Evolutionary conservation across 2,888 invertebrate species (phyloP), one percentile per base, ranked within the genome.

Genomic region (Amiota mariae): DNA sequence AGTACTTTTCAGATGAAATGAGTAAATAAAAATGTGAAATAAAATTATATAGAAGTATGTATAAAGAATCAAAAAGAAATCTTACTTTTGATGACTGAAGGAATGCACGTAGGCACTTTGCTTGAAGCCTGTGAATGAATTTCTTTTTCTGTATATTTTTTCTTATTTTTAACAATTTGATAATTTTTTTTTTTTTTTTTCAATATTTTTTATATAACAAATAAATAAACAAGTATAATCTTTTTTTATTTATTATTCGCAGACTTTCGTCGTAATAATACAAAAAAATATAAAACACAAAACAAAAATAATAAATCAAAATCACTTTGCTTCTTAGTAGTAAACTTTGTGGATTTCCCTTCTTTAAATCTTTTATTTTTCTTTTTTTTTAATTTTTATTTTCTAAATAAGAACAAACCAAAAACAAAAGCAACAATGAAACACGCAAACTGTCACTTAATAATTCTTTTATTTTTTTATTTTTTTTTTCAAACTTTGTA

Each of bases 391-490:
- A 72, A n/a, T n/a, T n/a, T n/a, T n/a, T n/a, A n/a, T n/a, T n/a
- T n/a, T n/a, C n/a, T n/a, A n/a, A n/a, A 49, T 76, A 54, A 54
- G 6, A 6, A 6, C 36, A 24, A 24, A 24, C 24, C 24, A 24
- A 24, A 67, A 12, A 51, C 11, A 6, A 24, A 63, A 24, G 24
- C 24, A 63, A 63, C 36, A 24, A 59, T 11, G 15, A 66, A 66
- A 67, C 67, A 67, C 51, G 49, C 67, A 78, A 76, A 77, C 76
- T 76, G 81, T 81, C 79, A 76, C 79, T 76, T 75, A 78, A 76
- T 77, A 77, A 81, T 12, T 4, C 12, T 36, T 36, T 63, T 46
- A 20, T 49, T 68, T 68, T 18, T 13, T 68, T 24, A 20, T 61
- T 51, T 67, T 67, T 49, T 67, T 63, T 63, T 36, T 2, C 0